phyloP scores from a whole-genome alignment of 1,140 invertebrate species.

The Papilio xuthus region DNA sequence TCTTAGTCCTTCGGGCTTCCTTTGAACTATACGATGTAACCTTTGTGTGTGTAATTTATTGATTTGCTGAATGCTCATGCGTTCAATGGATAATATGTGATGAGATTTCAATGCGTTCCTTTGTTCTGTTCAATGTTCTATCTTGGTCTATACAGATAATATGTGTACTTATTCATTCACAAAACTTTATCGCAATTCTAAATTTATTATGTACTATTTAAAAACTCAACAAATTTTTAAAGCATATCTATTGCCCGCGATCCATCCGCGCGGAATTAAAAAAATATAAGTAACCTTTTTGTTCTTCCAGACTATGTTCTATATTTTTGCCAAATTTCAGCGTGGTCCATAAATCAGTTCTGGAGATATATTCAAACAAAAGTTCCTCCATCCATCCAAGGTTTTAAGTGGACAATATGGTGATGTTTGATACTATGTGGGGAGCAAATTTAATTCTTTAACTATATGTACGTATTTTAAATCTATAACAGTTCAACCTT shows the following conservation, averaged over 20 bases:
- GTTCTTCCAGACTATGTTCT: too few relatives aligned
- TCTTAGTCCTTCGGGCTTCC: constrained; percentile 24
- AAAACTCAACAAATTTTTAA: too few relatives aligned
- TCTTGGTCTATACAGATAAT: background rate
- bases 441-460: background rate
- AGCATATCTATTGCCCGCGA: too few relatives aligned
- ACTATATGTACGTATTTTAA: background rate
- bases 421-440: background rate
- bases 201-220: too few relatives aligned
- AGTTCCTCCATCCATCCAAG: too few relatives aligned
- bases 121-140: constrained; percentile 21
- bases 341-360: too few relatives aligned
- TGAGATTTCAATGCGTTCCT: constrained; percentile 3
- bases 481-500: background rate
- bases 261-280: too few relatives aligned
- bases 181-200: background rate
- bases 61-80: constrained; percentile 26
- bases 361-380: too few relatives aligned
- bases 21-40: constrained; percentile 29
- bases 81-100: constrained; percentile 19
- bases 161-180: background rate
- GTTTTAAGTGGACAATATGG: background rate
- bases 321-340: too few relatives aligned
- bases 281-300: too few relatives aligned
- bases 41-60: constrained; percentile 34